These are phyloP conservation scores for Hypena proboscidalis DNA, from an alignment of 2,888 invertebrate species.

Conservation along the genomic window DNA sequence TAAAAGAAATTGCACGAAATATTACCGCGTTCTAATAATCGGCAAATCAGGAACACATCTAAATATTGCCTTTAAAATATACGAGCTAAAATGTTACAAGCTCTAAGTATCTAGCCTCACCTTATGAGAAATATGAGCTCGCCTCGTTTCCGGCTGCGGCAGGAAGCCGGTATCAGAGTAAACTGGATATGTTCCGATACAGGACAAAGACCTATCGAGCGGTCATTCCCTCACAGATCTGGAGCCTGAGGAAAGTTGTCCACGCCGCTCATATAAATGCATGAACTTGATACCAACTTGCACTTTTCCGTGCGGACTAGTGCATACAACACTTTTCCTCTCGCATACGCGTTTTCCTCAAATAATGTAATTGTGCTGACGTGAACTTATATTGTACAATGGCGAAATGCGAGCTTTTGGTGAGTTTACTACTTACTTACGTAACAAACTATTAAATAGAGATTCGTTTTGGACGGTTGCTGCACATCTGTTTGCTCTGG, in stretches of 20 bases:
- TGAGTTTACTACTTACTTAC: conserved; percentile 53
- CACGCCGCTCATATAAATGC: conserved; percentile 76
- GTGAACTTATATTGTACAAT: conserved; percentile 47
- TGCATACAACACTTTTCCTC: conserved; percentile 74
- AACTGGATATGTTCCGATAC: conserved; percentile 73
- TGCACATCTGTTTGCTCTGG: conserved; percentile 4
- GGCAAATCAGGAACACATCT: too few relatives aligned
- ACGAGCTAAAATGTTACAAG: not conserved
- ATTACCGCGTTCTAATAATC: too few relatives aligned
- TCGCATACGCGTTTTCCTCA: conserved; percentile 56
- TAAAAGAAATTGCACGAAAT: too few relatives aligned
- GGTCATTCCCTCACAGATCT: conserved; percentile 77
- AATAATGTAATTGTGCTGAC: conserved; percentile 64
- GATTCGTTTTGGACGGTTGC: conserved; percentile 4
- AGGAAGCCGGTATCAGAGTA: conserved; percentile 57
- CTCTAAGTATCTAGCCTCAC: conserved; percentile 3
- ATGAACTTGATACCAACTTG: conserved; percentile 76
- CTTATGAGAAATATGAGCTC: conserved; percentile 25
- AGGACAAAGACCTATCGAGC: conserved; percentile 81
- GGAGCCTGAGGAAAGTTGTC: conserved; percentile 78
- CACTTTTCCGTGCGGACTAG: conserved; percentile 74
- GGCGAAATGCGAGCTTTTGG: conserved; percentile 70
- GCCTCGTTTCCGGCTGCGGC: conserved; percentile 53
- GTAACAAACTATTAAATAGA: conserved; percentile 15
- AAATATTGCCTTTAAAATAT: conserved; percentile 17